These are phyloP conservation scores for Hippocampus zosterae DNA, from an alignment of 2,113 vertebrate genomes.

Conservation along the genomic window DNA sequence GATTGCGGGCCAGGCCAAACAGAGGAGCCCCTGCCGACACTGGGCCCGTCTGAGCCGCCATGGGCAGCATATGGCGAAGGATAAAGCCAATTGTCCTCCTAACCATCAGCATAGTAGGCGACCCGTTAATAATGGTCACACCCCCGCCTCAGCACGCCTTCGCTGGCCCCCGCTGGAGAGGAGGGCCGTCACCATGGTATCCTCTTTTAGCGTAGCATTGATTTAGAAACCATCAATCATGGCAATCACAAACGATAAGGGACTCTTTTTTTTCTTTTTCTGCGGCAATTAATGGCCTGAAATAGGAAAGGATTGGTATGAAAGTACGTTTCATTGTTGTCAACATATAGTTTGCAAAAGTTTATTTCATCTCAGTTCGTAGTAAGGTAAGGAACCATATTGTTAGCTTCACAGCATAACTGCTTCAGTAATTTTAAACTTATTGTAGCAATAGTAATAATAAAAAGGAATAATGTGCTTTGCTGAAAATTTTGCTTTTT, in stretches of 20 bases:
- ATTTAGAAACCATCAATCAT: constrained; percentile 70
- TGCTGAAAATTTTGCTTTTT: neutral
- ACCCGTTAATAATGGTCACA: constrained; percentile 73
- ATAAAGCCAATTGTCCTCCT: constrained; percentile 79
- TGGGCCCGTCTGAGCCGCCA: constrained; percentile 71
- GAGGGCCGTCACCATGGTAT: constrained; percentile 58
- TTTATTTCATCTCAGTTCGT: neutral
- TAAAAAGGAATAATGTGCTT: neutral
- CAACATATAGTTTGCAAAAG: neutral
- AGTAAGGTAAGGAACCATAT: neutral
- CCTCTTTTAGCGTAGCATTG: constrained; percentile 63
- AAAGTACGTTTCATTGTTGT: neutral
- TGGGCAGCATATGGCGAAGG: constrained; percentile 76
- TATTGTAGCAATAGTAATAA: neutral
- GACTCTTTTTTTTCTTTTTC: constrained; percentile 23
- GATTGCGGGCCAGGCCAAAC: constrained; percentile 73
- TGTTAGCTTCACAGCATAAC: neutral
- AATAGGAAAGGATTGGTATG: constrained; percentile 16
- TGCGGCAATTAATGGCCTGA: constrained; percentile 25
- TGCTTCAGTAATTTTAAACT: neutral
- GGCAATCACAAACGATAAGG: constrained; percentile 55
- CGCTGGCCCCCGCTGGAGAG: constrained; percentile 55
- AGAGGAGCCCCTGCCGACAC: constrained; percentile 69
- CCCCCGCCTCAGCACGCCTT: constrained; percentile 65
- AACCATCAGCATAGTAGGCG: constrained; percentile 70